Evolutionary conservation across 2,113 vertebrate genomes (phyloP).

Genomic region (Accipiter cooperii): DNA sequence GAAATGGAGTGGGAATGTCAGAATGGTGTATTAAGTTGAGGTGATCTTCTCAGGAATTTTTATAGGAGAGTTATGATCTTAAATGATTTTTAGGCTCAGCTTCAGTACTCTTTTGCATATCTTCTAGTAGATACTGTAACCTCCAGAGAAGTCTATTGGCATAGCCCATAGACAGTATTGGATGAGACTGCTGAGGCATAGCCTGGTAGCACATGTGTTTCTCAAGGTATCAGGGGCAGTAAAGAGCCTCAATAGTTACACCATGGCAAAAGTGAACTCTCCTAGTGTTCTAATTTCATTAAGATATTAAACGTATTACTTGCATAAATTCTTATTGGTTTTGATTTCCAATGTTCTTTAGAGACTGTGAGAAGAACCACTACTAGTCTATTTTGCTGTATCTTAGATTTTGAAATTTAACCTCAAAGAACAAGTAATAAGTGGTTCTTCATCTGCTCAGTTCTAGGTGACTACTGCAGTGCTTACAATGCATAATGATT

Average conservation of each 20-base stretch:
- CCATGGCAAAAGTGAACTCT: not conserved
- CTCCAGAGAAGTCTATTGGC: not conserved
- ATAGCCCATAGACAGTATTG: not conserved
- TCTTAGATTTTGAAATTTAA: not conserved
- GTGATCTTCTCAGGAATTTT: not conserved
- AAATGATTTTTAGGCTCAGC: not conserved
- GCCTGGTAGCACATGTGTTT: not conserved
- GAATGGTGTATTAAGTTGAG: not conserved
- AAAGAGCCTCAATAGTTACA: not conserved
- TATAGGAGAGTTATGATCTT: not conserved
- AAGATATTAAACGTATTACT: not conserved
- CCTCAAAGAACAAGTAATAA: not conserved
- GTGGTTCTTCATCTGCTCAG: not conserved
- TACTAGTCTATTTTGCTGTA: not conserved
- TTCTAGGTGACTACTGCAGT: not conserved
- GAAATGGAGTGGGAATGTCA: not conserved
- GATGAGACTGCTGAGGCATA: not conserved
- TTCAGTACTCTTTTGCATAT: not conserved
- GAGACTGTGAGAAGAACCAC: not conserved
- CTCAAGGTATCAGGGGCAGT: not conserved
- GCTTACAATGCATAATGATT: not conserved
- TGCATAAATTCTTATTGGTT: not conserved
- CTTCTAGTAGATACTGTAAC: not conserved
- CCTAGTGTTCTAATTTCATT: not conserved
- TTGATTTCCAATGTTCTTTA: not conserved